Evolutionary conservation across 2,113 vertebrate species (phyloP).

Genomic region (Heterotis niloticus): DNA sequence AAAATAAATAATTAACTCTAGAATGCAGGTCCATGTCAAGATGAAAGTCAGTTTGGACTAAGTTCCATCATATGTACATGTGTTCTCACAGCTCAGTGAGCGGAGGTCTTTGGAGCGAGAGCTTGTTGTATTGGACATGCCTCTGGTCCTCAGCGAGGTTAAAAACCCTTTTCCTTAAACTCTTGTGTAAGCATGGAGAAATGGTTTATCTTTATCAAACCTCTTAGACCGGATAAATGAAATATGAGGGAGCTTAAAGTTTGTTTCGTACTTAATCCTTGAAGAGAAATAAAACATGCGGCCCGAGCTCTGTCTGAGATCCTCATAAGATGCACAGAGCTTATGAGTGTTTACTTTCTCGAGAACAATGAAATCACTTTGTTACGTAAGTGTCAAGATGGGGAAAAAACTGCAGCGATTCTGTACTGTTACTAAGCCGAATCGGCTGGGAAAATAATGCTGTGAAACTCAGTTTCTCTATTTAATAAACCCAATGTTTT

Average conservation of each 20-base stretch:
- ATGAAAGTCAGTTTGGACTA: too few relatives aligned
- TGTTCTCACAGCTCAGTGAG: too few relatives aligned
- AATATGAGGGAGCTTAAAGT: background rate
- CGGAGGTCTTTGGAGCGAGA: background rate
- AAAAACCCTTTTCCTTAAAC: background rate
- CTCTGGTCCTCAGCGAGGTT: background rate
- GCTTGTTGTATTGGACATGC: background rate
- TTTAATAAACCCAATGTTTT: too few relatives aligned
- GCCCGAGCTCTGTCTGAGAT: background rate
- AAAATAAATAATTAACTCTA: background rate
- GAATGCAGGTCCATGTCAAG: background rate
- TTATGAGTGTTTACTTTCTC: background rate
- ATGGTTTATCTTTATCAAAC: slow-evolving; percentile 3
- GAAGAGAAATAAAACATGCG: background rate
- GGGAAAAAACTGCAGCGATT: background rate
- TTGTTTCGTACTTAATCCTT: slow-evolving; percentile 1
- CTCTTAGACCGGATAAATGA: background rate
- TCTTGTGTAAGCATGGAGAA: background rate
- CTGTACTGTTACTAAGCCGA: slow-evolving; percentile 6
- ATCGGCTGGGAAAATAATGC: background rate
- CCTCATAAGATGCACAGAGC: background rate
- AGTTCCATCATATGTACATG: too few relatives aligned
- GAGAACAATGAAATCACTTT: background rate
- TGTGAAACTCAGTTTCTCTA: too few relatives aligned
- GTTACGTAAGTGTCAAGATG: background rate